Percentiles rank a stretch among this genome's conserved stretches.
phyloP scores from a whole-genome alignment of 2,888 invertebrate species.

The Caenorhabditis uteleia region DNA sequence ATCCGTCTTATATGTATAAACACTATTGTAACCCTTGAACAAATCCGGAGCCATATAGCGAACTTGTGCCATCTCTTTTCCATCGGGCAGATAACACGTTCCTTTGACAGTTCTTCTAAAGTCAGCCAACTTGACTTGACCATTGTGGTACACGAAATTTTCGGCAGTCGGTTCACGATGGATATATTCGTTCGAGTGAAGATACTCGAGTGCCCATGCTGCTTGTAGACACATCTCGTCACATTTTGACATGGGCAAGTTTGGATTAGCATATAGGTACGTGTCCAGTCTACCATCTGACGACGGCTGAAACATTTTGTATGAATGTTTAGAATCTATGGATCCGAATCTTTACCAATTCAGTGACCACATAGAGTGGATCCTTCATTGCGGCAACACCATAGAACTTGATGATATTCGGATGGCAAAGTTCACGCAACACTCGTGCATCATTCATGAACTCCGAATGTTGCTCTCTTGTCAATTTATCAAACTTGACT shows the following conservation, averaged over 20 bases:
- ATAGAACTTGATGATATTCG: conserved; percentile 50
- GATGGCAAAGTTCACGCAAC: conserved; percentile 50
- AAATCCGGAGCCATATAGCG: conserved; percentile 46
- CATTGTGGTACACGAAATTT: conserved; percentile 46
- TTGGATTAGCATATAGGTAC: conserved; percentile 46
- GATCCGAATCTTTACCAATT: too few relatives aligned
- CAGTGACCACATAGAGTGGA: conserved; percentile 58
- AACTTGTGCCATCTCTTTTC: conserved; percentile 29
- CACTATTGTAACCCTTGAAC: conserved; percentile 9
- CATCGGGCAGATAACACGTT: conserved; percentile 39
- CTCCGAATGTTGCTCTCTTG: conserved; percentile 55
- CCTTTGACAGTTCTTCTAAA: conserved; percentile 40
- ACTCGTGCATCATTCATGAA: conserved; percentile 54
- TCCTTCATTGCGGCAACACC: conserved; percentile 52
- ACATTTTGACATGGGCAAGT: conserved; percentile 26
- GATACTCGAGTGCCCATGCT: conserved; percentile 55
- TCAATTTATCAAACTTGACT: conserved; percentile 50
- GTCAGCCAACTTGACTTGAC: conserved; percentile 43
- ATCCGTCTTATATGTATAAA: conserved; percentile 46
- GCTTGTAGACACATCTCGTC: conserved; percentile 54
- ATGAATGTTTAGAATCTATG: too few relatives aligned
- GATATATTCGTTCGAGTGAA: conserved; percentile 42
- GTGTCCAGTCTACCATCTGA: conserved; percentile 47
- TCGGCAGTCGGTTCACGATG: conserved; percentile 48
- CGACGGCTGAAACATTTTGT: too few relatives aligned